A percentile compares a stretch with the other conserved stretches of the same genome.
These are phyloP conservation scores for Sphaerodactylus townsendi DNA, from an alignment of 2,113 vertebrate genomes.

Conservation along the genomic window DNA sequence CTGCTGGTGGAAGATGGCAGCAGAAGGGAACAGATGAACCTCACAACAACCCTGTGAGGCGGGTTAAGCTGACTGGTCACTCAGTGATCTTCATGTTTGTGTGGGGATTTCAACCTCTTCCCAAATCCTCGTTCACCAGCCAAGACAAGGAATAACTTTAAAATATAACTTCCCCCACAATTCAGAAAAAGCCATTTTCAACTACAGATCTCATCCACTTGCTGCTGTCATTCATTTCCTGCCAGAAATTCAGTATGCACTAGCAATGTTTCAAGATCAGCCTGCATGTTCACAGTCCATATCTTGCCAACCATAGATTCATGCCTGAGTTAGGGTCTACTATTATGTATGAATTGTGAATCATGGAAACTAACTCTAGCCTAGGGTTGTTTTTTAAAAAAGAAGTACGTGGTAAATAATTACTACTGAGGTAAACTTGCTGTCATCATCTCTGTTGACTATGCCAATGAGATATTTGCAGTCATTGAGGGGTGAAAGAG, in stretches of 20 bases:
- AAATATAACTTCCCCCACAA: neutral
- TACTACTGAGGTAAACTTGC: conserved; percentile 21
- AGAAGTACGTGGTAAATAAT: conserved; percentile 16
- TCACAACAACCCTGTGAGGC: too few relatives aligned
- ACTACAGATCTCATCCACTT: neutral
- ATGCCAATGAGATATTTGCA: conserved; percentile 62
- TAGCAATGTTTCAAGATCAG: neutral
- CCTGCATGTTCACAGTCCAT: neutral
- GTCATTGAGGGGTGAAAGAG: conserved; percentile 46
- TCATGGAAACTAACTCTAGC: neutral
- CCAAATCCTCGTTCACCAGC: too few relatives aligned
- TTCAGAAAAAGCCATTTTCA: neutral
- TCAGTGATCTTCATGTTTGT: too few relatives aligned
- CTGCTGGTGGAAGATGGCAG: too few relatives aligned
- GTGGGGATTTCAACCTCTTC: too few relatives aligned
- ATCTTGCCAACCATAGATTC: neutral
- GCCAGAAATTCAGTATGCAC: neutral
- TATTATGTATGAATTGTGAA: neutral
- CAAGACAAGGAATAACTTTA: neutral
- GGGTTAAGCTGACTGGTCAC: too few relatives aligned
- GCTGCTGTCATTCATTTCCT: neutral
- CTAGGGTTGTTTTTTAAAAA: neutral
- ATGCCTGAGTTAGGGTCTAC: neutral
- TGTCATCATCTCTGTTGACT: conserved; percentile 44
- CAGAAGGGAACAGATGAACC: too few relatives aligned